Base-by-base conservation (phyloP, 2,797 vertebrate species). In the Esox masquinongy region DNA sequence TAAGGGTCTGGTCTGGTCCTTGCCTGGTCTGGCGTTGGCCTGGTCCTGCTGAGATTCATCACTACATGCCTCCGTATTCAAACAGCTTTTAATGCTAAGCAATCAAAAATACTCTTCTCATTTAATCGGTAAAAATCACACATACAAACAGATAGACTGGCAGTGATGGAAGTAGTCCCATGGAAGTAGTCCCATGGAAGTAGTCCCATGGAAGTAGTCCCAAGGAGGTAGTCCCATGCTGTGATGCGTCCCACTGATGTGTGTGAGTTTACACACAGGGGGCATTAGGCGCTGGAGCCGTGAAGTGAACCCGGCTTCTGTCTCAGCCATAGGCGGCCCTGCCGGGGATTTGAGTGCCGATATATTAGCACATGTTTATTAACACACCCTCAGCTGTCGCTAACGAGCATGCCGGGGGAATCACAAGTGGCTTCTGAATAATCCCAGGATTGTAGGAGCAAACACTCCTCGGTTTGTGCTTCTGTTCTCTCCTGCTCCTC, bases 361-460 rank as follows among this genome's bases (percentile, higher is more conserved):
- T 81, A 80, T 84, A 86, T 87, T 76, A 80, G 67, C 78, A 74
- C 77, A 47, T 75, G 76, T 80, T 78, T 80, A 82, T 84, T 82
- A 86, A 56, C 39, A 17, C 4, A 16, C 2, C 9, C 34, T 22
- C 9, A 63, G 74, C 39, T 67, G 16, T 1, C 24, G 19, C 31
- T 15, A 9, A 36, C 39, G 73, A 0, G 26, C 26, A 51, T 0
- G 43, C 61, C 0, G 16, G 29, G 70, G 36, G 43, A 79, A 79
- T 80, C 17, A 34, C 70, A 68, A 36, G 47, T 12, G 69, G 0
- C 66, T n/a, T 64, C 26, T 1, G 2, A 70, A 19, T 47, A 61
- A 15, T 59, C 31, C 1, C 3, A 74, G 76, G 68, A 74, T n/a
- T 47, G 29, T 1, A 39, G 50, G 73, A 50, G 22, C 12, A 39